A percentile compares a stretch with the other conserved stretches of the same genome.
Evolutionary conservation across 2,797 vertebrate genomes (phyloP).

Genomic region (Halcyon chelicuti): DNA sequence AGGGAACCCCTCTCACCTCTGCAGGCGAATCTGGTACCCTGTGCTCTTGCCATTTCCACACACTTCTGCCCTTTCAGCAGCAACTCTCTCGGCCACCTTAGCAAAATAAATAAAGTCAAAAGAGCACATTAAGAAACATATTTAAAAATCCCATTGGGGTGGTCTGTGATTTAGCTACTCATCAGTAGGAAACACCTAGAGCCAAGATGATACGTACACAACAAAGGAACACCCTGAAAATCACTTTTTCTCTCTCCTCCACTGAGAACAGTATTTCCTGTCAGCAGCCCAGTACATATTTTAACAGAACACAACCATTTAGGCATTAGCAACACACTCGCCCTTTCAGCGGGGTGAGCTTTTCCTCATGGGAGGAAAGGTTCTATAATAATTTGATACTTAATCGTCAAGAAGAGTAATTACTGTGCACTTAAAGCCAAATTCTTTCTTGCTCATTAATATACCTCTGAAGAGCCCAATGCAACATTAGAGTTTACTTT

Average conservation of each 20-base stretch:
- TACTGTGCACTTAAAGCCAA: neutral
- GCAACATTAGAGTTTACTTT: neutral
- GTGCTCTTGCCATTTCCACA: conserved; percentile 92
- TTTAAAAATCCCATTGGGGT: neutral
- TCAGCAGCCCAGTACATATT: neutral
- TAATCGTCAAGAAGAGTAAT: neutral
- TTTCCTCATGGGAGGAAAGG: neutral
- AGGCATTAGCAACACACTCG: neutral
- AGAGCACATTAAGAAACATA: neutral
- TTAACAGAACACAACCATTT: rapidly evolving
- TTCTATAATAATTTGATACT: neutral
- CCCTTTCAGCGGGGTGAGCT: neutral
- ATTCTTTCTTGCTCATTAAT: neutral
- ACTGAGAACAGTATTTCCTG: neutral
- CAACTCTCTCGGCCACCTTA: conserved; percentile 96
- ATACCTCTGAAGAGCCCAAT: neutral
- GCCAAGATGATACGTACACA: rapidly evolving
- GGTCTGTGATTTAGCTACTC: neutral
- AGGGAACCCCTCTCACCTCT: conserved; percentile 83
- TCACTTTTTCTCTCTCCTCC: neutral
- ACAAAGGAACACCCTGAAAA: neutral
- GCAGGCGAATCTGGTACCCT: conserved; percentile 96
- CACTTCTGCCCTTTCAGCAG: conserved; percentile 90
- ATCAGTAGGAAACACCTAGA: neutral
- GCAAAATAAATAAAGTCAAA: neutral